A percentile compares a stretch with the other conserved stretches of the same genome.
Evolutionary conservation across 2,797 vertebrate species (phyloP).

Genomic region (Tapera naevia): DNA sequence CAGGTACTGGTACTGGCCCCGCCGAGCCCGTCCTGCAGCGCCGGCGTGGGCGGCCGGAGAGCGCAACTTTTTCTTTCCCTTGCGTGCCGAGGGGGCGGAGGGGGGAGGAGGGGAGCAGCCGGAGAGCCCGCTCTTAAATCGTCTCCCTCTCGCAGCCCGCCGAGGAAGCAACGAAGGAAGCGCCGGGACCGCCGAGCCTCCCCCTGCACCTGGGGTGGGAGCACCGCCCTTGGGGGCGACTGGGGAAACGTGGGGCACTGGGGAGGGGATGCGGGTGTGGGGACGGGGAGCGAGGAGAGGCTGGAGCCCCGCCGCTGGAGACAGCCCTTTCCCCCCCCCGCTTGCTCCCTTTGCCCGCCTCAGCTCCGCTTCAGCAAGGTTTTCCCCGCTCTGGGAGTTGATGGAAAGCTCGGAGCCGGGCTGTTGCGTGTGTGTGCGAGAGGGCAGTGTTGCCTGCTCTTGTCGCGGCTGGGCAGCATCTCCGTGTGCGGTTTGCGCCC

Average conservation of each 20-base stretch:
- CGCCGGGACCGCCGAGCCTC: neutral
- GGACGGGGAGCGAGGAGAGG: neutral
- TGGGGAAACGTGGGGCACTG: no score
- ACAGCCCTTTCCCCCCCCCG: neutral
- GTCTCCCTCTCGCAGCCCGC: neutral
- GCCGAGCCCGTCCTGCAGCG: neutral
- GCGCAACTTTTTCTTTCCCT: constrained; percentile 48
- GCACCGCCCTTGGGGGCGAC: neutral
- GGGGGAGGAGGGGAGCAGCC: neutral
- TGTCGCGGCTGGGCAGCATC: neutral
- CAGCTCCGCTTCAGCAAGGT: neutral
- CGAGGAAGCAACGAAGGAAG: neutral
- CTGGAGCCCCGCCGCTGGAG: neutral
- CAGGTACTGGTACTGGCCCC: constrained; percentile 79
- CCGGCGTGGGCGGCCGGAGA: constrained; percentile 52
- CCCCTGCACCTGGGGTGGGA: neutral
- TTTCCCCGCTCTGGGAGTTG: neutral
- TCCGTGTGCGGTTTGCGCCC: neutral
- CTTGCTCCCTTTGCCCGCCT: neutral
- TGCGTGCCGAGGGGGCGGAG: neutral
- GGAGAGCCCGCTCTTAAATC: constrained; percentile 9
- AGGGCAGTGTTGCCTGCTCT: neutral
- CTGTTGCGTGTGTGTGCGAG: neutral
- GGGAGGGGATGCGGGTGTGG: neutral
- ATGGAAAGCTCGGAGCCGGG: neutral